Evolutionary conservation across 2,888 invertebrate genomes (phyloP), one percentile per base, ranked within the genome.

Genomic region (Drosophila suboccidentalis): DNA sequence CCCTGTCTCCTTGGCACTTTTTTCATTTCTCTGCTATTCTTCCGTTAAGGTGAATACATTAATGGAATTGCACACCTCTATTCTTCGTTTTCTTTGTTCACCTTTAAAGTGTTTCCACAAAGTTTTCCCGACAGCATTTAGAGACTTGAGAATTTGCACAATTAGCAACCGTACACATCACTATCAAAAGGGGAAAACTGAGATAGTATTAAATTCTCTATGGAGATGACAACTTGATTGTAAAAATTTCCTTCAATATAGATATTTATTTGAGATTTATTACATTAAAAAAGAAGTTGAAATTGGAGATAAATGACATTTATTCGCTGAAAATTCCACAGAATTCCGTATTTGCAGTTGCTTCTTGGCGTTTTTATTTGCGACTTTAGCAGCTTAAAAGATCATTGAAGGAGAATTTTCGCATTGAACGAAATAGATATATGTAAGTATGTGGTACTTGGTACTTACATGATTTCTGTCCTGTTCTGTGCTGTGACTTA

Each of bases 41-140:
- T 1, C 17, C 22, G 61, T 26, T 32, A 46, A 46, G 47, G 66
- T 51, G 72, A 75, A 58, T 55, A 68, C 63, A 61, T 68, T 75
- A 76, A 72, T 79, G 64, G 55, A 71, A 81, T 72, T 71, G 72
- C 71, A 49, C 59, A 63, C 53, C 61, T 71, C 67, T 65, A 51
- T 51, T 64, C 61, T 49, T 13, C n/a, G 49, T 55, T 1, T 9
- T 4, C 17, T 38, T 11, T 43, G 15, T 17, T 47, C 19, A 9
- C 43, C 43, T 49, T 58, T 44, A 13, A 38, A 58, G 29, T 41
- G 46, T 34, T 36, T 29, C 10, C 19, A 6, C 29, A 22, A 49
- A 43, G 19, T 29, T 62, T 49, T 39, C 19, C 10, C 4, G 13
- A 0, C 6, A 47, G 46, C 36, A 17, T 38, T 61, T 36, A 36